A percentile compares a stretch with the other conserved stretches of the same genome.
Evolutionary conservation across 2,113 vertebrate species (phyloP).

Genomic region (Pygoscelis adeliae): DNA sequence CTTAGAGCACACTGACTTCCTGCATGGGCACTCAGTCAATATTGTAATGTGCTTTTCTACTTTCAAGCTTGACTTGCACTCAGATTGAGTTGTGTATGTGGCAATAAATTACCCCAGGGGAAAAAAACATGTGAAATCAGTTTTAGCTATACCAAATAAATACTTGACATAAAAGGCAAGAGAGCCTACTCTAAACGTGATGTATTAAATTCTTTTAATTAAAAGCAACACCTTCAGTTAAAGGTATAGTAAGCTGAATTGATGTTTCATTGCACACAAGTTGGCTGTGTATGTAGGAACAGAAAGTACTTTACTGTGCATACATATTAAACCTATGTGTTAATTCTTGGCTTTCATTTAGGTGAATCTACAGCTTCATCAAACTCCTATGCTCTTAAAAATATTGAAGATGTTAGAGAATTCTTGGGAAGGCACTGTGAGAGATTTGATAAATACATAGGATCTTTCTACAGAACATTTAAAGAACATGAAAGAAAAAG

Average conservation of each 20-base stretch:
- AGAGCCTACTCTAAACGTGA: background rate
- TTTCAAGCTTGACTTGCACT: background rate
- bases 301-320: background rate
- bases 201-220: background rate
- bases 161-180: background rate
- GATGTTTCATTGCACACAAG: background rate
- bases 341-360: conserved; percentile 58
- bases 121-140: background rate
- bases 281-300: background rate
- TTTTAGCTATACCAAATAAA: background rate
- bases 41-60: background rate
- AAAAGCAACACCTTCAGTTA: background rate
- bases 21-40: background rate
- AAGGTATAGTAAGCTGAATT: background rate
- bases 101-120: background rate
- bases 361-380: conserved; percentile 71
- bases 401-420: conserved; percentile 87
- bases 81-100: background rate
- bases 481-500: conserved; percentile 91
- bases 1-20: background rate
- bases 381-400: conserved; percentile 84
- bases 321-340: background rate
- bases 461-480: conserved; percentile 83
- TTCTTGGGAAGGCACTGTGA: conserved; percentile 89
- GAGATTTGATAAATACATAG: conserved; percentile 88